Base-by-base conservation (phyloP, 2,797 vertebrate species). In the Fistularia tabacaria region DNA sequence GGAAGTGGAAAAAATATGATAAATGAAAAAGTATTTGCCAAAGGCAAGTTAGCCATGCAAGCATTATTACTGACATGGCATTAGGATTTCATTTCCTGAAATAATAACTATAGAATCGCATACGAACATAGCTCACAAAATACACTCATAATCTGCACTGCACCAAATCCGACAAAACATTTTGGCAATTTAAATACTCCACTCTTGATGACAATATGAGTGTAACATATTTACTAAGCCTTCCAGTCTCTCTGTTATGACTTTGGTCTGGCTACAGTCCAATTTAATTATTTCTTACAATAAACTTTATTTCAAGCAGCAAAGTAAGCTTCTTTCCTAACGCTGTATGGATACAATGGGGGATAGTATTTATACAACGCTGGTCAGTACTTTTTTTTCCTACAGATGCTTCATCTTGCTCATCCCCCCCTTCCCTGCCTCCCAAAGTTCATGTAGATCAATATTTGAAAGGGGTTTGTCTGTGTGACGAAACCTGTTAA, bases 391-490 rank as follows among this genome's bases (percentile, higher is more conserved):
- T 25, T 25, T 25, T 25, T 25, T 25, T 25, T 5, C 25, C 25
- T 25, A 25, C 25, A 25, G 25, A 25, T 25, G 25, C 2, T 7
- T 36, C 46, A 58, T 41, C 37, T 6, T 9, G 37, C 13, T 60
- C 38, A 45, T 6, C 3, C 45, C 56, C 51, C 49, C 39, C 57
- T 25, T 49, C 13, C 54, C 64, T 54, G 53, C 39, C 48, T 25
- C 25, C 46, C 10, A 25, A 14, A 44, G 54, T 72, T 66, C 61
- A 59, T 15, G 52, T 51, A 77, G 84, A 88, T 87, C 85, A 84
- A 85, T 88, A 85, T 87, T 84, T 83, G 81, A 85, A 68, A 36
- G 50, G 67, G 55, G 2, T 25, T 25, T 25, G 25, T 25, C 25
- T 25, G 25, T 25, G 25, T 25, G 25, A 25, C 25, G 25, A 25